Evolutionary conservation across 2,113 vertebrate genomes (phyloP).

Genomic region (Oncorhynchus kisutch): DNA sequence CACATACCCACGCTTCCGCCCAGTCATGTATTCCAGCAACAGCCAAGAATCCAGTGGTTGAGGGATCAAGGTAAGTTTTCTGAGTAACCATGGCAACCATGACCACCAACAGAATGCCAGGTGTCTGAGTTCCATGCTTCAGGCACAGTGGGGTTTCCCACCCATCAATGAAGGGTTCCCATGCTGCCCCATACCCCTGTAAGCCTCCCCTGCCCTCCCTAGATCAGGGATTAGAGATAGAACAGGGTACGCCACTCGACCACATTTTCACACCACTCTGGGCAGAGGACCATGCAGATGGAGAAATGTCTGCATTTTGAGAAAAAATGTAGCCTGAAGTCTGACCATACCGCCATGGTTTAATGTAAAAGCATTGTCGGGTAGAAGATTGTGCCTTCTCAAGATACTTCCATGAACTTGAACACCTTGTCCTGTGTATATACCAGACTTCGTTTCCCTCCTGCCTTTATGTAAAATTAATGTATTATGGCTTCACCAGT

Average conservation of each 20-base stretch:
- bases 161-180: constrained; percentile 20
- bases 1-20: neutral
- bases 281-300: neutral
- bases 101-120: constrained; percentile 52
- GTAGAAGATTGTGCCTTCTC: neutral
- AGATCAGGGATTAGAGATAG: neutral
- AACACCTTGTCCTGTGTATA: neutral
- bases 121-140: constrained; percentile 38
- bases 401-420: neutral
- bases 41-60: constrained; percentile 1
- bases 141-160: constrained; percentile 39
- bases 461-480: neutral
- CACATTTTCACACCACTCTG: neutral
- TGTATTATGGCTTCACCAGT: neutral
- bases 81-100: constrained; percentile 45
- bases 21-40: neutral
- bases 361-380: neutral
- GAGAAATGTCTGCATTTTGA: no score
- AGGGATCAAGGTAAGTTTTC: constrained; percentile 18
- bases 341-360: neutral
- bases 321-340: no score
- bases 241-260: neutral
- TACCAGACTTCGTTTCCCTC: neutral
- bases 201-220: neutral
- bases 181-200: neutral